Evolutionary conservation across 1,140 invertebrate species (phyloP).

Genomic region (Drosophila parvula): DNA sequence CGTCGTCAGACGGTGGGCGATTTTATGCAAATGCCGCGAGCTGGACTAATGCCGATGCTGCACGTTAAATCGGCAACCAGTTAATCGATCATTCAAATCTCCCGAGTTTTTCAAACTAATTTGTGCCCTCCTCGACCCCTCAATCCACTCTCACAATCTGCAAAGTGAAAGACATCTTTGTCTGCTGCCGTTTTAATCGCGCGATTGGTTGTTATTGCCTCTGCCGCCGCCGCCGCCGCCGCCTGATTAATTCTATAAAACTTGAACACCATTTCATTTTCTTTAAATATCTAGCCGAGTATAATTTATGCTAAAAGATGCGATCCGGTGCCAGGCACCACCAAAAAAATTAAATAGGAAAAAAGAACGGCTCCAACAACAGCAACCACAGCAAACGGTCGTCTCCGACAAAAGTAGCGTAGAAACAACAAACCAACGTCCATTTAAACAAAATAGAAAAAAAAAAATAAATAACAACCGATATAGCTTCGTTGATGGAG

Average conservation of each 20-base stretch:
- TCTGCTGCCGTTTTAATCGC: constrained; percentile 54
- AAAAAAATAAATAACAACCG: constrained; percentile 26
- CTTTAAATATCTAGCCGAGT: constrained; percentile 66
- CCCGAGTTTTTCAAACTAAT: constrained; percentile 51
- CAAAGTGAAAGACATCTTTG: constrained; percentile 64
- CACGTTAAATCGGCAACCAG: constrained; percentile 58
- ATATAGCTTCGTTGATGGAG: constrained; percentile 35
- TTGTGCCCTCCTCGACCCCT: not conserved
- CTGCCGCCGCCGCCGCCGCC: constrained; percentile 19
- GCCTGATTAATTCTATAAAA: constrained; percentile 71
- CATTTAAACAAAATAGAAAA: constrained; percentile 65
- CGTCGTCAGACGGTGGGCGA: constrained; percentile 64
- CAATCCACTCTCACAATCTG: constrained; percentile 1
- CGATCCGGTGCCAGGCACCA: constrained; percentile 74
- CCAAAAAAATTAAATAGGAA: constrained; percentile 43
- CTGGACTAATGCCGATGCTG: constrained; percentile 33
- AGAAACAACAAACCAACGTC: constrained; percentile 62
- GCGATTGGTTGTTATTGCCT: constrained; percentile 47
- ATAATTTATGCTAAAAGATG: constrained; percentile 80
- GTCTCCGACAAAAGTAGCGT: constrained; percentile 60
- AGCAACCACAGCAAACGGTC: constrained; percentile 43
- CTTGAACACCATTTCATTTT: constrained; percentile 72
- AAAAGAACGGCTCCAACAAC: constrained; percentile 45
- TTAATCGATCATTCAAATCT: constrained; percentile 64
- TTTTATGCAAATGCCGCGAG: constrained; percentile 65